These are phyloP conservation scores for Himalopsyche anomala DNA, from an alignment of 2,888 invertebrate genomes.

Conservation along the genomic window DNA sequence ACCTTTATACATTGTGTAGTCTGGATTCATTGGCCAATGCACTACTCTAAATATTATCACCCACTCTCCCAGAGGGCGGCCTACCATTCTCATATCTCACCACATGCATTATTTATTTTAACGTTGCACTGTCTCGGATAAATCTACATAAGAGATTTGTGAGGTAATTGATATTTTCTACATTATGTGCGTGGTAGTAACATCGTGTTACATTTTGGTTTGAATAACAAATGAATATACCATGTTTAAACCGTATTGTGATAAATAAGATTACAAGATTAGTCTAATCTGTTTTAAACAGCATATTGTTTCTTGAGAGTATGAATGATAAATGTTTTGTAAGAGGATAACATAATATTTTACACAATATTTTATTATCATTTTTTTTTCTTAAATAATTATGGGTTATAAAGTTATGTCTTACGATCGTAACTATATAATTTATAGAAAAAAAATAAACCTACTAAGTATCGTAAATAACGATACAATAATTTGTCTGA, in stretches of 20 bases:
- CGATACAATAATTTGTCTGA: too few species aligned
- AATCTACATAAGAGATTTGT: constrained; percentile 24
- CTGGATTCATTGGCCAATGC: neutral
- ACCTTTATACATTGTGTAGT: neutral
- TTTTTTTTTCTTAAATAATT: too few species aligned
- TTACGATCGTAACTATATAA: too few species aligned
- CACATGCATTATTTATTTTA: constrained; percentile 3
- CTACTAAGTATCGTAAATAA: too few species aligned
- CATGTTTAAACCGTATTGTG: neutral
- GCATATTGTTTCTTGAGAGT: too few species aligned
- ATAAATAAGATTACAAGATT: neutral
- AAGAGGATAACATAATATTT: too few species aligned
- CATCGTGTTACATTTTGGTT: constrained; percentile 11
- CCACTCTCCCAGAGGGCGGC: constrained; percentile 6
- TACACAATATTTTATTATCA: too few species aligned
- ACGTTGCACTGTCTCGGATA: neutral
- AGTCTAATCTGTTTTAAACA: too few species aligned
- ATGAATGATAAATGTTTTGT: too few species aligned
- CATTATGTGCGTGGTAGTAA: constrained; percentile 1
- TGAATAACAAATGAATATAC: constrained; percentile 6
- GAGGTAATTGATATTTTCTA: constrained; percentile 20
- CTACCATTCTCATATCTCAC: neutral
- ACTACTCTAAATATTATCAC: neutral
- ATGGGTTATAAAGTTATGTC: too few species aligned
- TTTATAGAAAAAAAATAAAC: too few species aligned